A percentile compares a stretch with the other conserved stretches of the same genome.
phyloP scores from a whole-genome alignment of 2,888 invertebrate species.

The Miltochrista miniata region DNA sequence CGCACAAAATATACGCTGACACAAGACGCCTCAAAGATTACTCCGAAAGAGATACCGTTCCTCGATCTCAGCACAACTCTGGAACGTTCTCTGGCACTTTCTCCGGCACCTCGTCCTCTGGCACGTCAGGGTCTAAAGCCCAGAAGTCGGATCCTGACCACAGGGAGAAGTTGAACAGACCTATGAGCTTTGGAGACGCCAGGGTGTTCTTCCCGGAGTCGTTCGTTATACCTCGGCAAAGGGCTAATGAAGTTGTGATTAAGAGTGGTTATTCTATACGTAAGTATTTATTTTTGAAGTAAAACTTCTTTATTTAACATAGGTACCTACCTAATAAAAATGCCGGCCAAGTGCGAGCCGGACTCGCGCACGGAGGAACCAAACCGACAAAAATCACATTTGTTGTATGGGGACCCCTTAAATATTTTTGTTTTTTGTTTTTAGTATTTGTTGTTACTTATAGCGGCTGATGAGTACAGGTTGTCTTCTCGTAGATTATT shows the following conservation, averaged over 20 bases:
- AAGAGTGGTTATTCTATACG: slow-evolving; percentile 71
- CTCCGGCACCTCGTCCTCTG: slow-evolving; percentile 76
- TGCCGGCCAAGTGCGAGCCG: no score
- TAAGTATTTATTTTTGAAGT: slow-evolving; percentile 50
- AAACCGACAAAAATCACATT: no score
- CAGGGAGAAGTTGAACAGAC: slow-evolving; percentile 60
- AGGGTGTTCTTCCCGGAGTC: slow-evolving; percentile 81
- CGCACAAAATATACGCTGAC: slow-evolving; percentile 72
- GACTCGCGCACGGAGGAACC: no score
- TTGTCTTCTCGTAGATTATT: no score
- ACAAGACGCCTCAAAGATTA: slow-evolving; percentile 66
- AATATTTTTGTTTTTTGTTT: no score
- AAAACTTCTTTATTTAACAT: no score
- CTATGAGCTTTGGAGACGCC: slow-evolving; percentile 72
- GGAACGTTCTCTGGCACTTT: slow-evolving; percentile 74
- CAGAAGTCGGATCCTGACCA: slow-evolving; percentile 59
- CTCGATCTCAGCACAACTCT: slow-evolving; percentile 67
- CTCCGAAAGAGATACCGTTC: slow-evolving; percentile 57
- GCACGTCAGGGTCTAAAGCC: slow-evolving; percentile 75
- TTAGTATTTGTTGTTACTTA: no score
- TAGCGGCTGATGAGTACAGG: no score
- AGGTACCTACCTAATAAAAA: no score
- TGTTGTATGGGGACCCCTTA: no score
- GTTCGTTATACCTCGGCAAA: slow-evolving; percentile 74
- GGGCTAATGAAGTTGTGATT: slow-evolving; percentile 65